Evolutionary conservation across 2,888 invertebrate species (phyloP), one percentile per base, ranked within the genome.

Genomic region (Cynaeus angustus): DNA sequence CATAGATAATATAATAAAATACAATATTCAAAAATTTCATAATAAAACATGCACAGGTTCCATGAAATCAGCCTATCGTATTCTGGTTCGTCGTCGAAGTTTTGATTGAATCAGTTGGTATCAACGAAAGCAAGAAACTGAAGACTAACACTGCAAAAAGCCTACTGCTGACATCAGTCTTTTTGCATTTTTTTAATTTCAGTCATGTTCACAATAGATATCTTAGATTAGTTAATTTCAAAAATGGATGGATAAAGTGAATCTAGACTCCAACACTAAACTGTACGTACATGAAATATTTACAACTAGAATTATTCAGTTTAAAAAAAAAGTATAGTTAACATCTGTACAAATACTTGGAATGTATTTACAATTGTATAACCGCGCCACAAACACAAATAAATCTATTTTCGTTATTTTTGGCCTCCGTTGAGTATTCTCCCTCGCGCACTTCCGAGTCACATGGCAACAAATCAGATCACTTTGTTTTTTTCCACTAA

Each of bases 161-260:
- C 77, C 80, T 79, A 79, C 76, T 71, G 72, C 74, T 71, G 75
- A 75, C 66, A 65, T 80, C 80, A 80, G 80, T 80, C 80, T 80
- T 79, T 79, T 79, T 79, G 79, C 79, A 80, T 71, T 55, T 69
- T 73, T 74, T 71, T 66, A 66, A 74, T 70, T 74, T 77, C 74
- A 72, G 72, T 71, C 74, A 70, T 68, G 64, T 56, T 28, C 52
- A 66, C 50, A 68, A 58, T 28, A 65, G 50, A 33, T 16, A 58
- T 66, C 56, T 61, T 38, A n/a, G n/a, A n/a, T n/a, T n/a, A 71
- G 21, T 21, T 75, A 74, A 61, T 38, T 55, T 50, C 50, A 62
- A 56, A 78, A 79, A 79, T 78, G 78, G 78, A 79, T 80, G 79
- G 80, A 80, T 73, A 79, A 75, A 71, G 70, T 75, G 72, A 76